Conservation (phyloP, 2,888 invertebrate species). For the Encarsia formosa region DNA sequence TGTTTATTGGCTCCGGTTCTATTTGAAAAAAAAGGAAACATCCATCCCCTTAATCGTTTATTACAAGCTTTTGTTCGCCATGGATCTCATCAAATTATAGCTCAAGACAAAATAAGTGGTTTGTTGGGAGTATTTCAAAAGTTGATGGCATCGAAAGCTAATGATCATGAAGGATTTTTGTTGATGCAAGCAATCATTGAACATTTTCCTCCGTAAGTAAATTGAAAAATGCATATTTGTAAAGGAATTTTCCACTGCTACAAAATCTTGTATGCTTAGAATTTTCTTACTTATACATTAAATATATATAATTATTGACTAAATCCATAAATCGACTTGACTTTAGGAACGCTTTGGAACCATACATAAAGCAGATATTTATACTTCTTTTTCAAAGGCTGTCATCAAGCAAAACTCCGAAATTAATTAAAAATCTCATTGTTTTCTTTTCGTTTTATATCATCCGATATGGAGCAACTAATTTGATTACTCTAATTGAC, state of each 20-base stretch:
- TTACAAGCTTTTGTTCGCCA: slow-evolving; percentile 80
- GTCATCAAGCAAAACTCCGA: slow-evolving; percentile 89
- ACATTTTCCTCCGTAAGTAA: slow-evolving; percentile 74
- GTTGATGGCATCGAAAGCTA: slow-evolving; percentile 87
- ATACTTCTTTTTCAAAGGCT: slow-evolving; percentile 89
- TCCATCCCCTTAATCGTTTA: slow-evolving; percentile 88
- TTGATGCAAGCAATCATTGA: slow-evolving; percentile 82
- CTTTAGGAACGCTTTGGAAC: slow-evolving; percentile 67
- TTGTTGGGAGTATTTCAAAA: slow-evolving; percentile 95
- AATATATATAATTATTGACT: too few species aligned
- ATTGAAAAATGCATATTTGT: too few species aligned
- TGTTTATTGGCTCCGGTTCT: slow-evolving; percentile 84
- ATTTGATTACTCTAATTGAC: slow-evolving; percentile 75
- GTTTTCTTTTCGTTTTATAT: slow-evolving; percentile 87
- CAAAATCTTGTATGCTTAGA: too few species aligned
- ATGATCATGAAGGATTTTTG: slow-evolving; percentile 95
- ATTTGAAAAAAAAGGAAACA: slow-evolving; percentile 92
- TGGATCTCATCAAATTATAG: slow-evolving; percentile 65
- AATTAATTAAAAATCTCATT: slow-evolving; percentile 85
- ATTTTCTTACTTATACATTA: too few species aligned
- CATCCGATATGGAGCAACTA: slow-evolving; percentile 72
- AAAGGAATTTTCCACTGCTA: too few species aligned
- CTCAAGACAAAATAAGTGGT: slow-evolving; percentile 69
- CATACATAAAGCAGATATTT: slow-evolving; percentile 83
- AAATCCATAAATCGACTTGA: too few species aligned